A percentile compares a stretch with the other conserved stretches of the same genome.
Evolutionary conservation across 1,140 invertebrate genomes (phyloP).

Genomic region (Apis mellifera): Amel_HAv3.1 CM009938.2:9769501-9770000

Average conservation of each 20-base stretch:
- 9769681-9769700: background rate
- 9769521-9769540: background rate
- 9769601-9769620: background rate
- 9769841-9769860: background rate
- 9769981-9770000: too few relatives aligned
- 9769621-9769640: background rate
- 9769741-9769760: background rate
- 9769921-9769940: too few relatives aligned
- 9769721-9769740: background rate
- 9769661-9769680: constrained; percentile 14
- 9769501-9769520: background rate
- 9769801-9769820: background rate
- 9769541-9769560: too few relatives aligned
- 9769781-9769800: background rate
- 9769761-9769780: background rate
- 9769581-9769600: background rate
- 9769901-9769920: too few relatives aligned
- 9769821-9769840: background rate
- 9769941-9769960: too few relatives aligned
- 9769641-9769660: constrained; percentile 7
- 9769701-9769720: background rate
- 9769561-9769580: background rate
- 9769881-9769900: too few relatives aligned
- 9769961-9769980: too few relatives aligned
- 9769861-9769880: too few relatives aligned